Evolutionary conservation across 2,888 invertebrate genomes (phyloP).

Genomic region (Pogonocherus hispidulus): DNA sequence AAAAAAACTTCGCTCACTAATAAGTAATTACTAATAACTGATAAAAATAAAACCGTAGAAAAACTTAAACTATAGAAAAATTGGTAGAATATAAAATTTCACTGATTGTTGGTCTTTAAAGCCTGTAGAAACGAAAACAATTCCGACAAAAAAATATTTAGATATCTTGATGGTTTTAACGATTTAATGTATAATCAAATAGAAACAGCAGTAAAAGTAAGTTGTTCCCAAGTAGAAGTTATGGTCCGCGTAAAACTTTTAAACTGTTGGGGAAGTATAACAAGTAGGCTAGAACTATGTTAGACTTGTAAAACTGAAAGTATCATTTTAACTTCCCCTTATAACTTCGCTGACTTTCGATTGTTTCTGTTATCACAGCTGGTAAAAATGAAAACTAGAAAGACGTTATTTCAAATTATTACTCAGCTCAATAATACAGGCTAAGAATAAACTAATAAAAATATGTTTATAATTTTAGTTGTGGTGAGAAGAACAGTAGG

Average conservation of each 20-base stretch:
- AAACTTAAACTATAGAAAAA: too few relatives aligned
- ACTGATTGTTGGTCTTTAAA: neutral
- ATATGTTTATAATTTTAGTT: too few relatives aligned
- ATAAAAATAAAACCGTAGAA: too few relatives aligned
- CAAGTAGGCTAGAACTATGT: slow-evolving; percentile 64
- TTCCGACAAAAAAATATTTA: neutral
- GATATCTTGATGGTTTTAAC: slow-evolving; percentile 19
- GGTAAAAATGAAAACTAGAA: neutral
- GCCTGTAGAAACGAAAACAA: neutral
- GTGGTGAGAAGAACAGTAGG: too few relatives aligned
- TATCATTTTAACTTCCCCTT: slow-evolving; percentile 41
- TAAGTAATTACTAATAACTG: too few relatives aligned
- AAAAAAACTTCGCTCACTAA: too few relatives aligned
- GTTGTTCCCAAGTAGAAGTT: slow-evolving; percentile 54
- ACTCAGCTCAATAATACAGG: too few relatives aligned
- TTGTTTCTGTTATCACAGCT: neutral
- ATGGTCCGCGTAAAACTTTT: slow-evolving; percentile 60
- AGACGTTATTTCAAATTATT: too few relatives aligned
- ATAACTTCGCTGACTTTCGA: slow-evolving; percentile 24
- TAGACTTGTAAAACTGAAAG: slow-evolving; percentile 55
- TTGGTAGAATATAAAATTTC: too few relatives aligned
- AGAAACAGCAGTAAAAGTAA: slow-evolving; percentile 52
- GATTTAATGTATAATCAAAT: slow-evolving; percentile 37
- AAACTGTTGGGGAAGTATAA: slow-evolving; percentile 65
- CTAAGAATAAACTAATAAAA: too few relatives aligned